Percentiles rank a stretch among this genome's conserved stretches.
Conservation (phyloP, 2,888 invertebrate species). For the Onthophagus sagittarius region DNA sequence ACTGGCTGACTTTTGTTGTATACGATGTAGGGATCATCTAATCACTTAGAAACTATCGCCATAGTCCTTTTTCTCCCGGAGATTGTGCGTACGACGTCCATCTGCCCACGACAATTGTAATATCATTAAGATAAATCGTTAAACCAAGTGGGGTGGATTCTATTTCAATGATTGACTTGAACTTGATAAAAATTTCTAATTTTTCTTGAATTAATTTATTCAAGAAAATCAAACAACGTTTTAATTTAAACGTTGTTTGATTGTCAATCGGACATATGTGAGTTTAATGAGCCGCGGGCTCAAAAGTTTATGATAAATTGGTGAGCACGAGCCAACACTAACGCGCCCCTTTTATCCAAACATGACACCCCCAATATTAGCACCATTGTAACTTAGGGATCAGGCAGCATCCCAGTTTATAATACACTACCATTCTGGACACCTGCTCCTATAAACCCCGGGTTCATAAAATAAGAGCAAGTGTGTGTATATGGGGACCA, state of each 20-base stretch:
- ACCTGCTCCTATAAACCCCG: slow-evolving; percentile 4
- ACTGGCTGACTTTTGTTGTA: neutral
- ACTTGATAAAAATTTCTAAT: no score
- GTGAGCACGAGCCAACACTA: slow-evolving; percentile 3
- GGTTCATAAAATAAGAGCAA: slow-evolving; percentile 8
- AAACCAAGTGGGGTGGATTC: neutral
- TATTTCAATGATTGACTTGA: neutral
- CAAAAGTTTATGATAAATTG: neutral
- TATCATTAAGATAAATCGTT: neutral
- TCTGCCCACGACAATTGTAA: neutral
- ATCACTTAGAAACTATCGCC: neutral
- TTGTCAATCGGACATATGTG: neutral
- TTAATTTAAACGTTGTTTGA: neutral
- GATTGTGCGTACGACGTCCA: neutral
- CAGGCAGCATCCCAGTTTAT: slow-evolving; percentile 5
- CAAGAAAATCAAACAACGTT: no score
- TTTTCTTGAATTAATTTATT: no score
- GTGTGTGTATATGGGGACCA: neutral
- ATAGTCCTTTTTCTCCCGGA: neutral
- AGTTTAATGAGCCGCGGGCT: slow-evolving; percentile 4
- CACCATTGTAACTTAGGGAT: neutral
- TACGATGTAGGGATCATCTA: neutral
- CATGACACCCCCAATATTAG: slow-evolving; percentile 9
- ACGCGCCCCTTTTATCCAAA: slow-evolving; percentile 4
- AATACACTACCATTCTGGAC: slow-evolving; percentile 6